Evolutionary conservation across 2,797 vertebrate species (phyloP).

Genomic region (Amphiprion clarkii): DNA sequence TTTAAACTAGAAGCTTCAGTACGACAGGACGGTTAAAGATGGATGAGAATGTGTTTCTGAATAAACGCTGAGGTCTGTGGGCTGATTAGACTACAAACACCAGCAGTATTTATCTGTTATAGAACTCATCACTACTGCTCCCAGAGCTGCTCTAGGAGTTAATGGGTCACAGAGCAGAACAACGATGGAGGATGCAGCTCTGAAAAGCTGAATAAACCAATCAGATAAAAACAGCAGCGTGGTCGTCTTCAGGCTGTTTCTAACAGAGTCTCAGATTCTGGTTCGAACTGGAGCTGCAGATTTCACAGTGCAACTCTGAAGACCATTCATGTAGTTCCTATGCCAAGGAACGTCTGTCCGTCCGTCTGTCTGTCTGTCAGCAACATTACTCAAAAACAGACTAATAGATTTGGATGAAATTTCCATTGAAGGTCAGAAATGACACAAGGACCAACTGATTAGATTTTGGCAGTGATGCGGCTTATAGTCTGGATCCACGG

Average conservation of each 20-base stretch:
- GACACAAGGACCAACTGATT: no score
- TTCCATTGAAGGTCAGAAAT: no score
- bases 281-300: background rate
- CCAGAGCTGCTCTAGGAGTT: constrained; percentile 31
- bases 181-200: constrained; percentile 39
- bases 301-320: no score
- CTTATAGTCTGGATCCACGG: no score
- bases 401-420: no score
- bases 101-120: constrained; percentile 30
- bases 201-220: constrained; percentile 40
- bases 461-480: no score
- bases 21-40: background rate
- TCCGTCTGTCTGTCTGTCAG: no score
- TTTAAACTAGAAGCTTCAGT: background rate
- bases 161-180: constrained; percentile 45
- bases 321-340: no score
- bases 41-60: background rate
- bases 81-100: constrained; percentile 19
- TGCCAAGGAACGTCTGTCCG: no score
- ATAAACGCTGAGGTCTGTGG: background rate
- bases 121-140: constrained; percentile 44
- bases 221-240: constrained; percentile 41
- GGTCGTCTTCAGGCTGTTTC: constrained; percentile 5
- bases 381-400: no score
- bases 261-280: constrained; percentile 3